These are phyloP conservation scores for Paradoxurus hermaphroditus DNA, from an alignment of 2,113 vertebrate species.

Conservation along the genomic window DNA sequence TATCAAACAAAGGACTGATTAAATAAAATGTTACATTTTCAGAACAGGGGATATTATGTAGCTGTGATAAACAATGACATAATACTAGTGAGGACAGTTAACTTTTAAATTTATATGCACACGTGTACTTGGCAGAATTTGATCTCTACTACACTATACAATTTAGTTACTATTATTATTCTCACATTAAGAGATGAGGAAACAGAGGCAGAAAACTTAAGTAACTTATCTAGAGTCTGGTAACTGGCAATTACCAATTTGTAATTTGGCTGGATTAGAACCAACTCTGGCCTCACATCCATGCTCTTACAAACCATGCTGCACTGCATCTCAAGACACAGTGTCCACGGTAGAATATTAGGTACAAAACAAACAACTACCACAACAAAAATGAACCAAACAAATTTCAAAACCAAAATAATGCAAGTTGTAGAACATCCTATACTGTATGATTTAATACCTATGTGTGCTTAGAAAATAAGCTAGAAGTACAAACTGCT, in stretches of 20 bases:
- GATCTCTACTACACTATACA: not conserved
- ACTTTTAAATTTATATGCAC: not conserved
- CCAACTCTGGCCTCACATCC: not conserved
- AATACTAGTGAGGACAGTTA: not conserved
- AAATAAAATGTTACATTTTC: not conserved
- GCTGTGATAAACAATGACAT: not conserved
- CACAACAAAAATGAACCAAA: not conserved
- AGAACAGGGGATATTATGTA: not conserved
- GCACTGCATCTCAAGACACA: not conserved
- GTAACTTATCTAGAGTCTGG: not conserved
- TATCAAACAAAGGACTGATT: not conserved
- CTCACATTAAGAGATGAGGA: not conserved
- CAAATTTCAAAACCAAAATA: not conserved
- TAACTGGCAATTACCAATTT: not conserved
- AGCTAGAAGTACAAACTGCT: not conserved
- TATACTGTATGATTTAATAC: not conserved
- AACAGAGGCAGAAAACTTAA: conserved; percentile 1
- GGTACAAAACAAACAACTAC: not conserved
- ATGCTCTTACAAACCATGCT: not conserved
- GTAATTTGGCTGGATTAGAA: not conserved
- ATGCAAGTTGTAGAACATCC: not conserved
- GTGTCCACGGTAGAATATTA: not conserved
- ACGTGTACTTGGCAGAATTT: not conserved
- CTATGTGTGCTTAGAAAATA: not conserved
- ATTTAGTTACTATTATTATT: not conserved